phyloP scores from a whole-genome alignment of 2,888 invertebrate species.

The Athalia circularis region DNA sequence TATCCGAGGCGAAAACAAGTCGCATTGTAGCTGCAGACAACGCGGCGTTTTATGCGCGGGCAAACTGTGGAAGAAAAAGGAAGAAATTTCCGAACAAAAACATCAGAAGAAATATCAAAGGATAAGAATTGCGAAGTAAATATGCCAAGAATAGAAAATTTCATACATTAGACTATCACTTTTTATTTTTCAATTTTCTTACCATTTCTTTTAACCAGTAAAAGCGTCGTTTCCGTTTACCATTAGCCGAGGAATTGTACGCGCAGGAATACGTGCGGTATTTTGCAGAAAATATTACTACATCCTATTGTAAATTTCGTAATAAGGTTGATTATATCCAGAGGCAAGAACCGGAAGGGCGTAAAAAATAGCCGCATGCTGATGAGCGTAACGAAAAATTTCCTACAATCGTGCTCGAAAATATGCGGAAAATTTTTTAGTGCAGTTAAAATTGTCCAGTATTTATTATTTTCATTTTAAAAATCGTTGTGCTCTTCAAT shows the following conservation, averaged over 20 bases:
- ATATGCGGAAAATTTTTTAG: no score
- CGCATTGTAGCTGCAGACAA: background rate
- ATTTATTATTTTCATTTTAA: no score
- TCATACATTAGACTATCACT: background rate
- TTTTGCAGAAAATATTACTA: background rate
- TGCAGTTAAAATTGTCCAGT: no score
- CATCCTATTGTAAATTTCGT: no score
- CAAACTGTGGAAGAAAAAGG: conserved; percentile 29
- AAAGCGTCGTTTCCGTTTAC: conserved; percentile 21
- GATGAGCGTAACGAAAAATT: no score
- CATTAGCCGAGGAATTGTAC: background rate
- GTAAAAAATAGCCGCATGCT: background rate
- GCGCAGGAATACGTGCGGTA: background rate
- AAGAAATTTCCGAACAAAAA: conserved; percentile 25
- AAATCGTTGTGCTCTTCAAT: no score
- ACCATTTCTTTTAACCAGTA: background rate
- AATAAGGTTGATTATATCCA: background rate
- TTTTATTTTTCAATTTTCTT: background rate
- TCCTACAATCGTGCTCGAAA: no score
- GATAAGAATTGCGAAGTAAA: conserved; percentile 2
- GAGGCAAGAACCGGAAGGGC: background rate
- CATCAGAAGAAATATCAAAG: conserved; percentile 41
- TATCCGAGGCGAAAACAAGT: conserved; percentile 37
- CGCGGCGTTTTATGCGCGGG: no score
- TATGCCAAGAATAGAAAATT: conserved; percentile 38